Conservation (phyloP, 2,797 vertebrate species). For the Darevskia mixta region DNA sequence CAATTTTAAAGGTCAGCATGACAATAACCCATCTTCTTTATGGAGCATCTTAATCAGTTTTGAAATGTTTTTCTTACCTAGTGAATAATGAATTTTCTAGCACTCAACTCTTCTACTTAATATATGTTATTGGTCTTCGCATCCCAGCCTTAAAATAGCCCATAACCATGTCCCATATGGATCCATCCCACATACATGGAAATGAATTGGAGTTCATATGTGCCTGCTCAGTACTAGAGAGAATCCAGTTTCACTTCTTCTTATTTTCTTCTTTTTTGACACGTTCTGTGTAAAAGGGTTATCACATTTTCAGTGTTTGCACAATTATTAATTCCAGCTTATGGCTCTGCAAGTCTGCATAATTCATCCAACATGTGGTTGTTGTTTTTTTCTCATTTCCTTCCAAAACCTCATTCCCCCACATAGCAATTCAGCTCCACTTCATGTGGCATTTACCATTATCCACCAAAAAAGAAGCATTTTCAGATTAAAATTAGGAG, state of each 20-base stretch:
- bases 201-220: no score
- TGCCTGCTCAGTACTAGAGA: background rate
- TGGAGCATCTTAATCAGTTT: constrained; percentile 60
- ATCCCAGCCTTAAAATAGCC: background rate
- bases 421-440: background rate
- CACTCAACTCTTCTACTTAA: constrained; percentile 26
- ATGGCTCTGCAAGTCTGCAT: no score
- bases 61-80: constrained; percentile 41
- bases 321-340: background rate
- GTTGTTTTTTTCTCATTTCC: background rate
- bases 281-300: background rate
- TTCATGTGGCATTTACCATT: background rate
- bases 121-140: constrained; percentile 11
- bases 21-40: constrained; percentile 64
- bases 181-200: background rate
- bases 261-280: background rate
- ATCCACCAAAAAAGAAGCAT: background rate
- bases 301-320: no score
- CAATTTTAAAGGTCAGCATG: constrained; percentile 67
- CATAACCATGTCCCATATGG: background rate
- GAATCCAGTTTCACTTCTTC: background rate
- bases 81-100: constrained; percentile 49
- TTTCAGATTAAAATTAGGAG: background rate
- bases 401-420: background rate
- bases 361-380: background rate